phyloP scores from a whole-genome alignment of 2,113 vertebrate species.

The Oreocharis arfaki region DNA sequence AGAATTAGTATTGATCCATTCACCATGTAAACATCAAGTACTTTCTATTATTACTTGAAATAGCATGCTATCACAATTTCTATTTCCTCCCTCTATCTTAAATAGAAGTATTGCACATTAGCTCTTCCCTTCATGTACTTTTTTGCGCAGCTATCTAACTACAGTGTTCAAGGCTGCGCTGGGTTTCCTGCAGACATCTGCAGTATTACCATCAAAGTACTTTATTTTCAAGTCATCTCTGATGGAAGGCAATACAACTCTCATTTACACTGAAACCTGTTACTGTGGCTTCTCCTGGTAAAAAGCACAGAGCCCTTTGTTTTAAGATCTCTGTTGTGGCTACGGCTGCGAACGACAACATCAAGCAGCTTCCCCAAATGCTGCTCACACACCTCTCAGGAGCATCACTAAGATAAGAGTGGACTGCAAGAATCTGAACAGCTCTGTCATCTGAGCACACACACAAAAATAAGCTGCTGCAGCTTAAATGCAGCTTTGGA shows the following conservation, averaged over 20 bases:
- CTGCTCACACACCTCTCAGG: neutral
- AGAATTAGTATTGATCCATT: slow-evolving; percentile 84
- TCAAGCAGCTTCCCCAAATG: slow-evolving; percentile 5
- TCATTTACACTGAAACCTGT: slow-evolving; percentile 72
- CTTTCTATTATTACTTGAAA: slow-evolving; percentile 85
- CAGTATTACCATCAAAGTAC: slow-evolving; percentile 76
- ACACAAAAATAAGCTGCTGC: neutral
- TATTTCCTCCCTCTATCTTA: slow-evolving; percentile 84
- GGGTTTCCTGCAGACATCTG: slow-evolving; percentile 79
- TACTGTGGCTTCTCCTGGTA: slow-evolving; percentile 54
- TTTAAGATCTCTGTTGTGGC: slow-evolving; percentile 28
- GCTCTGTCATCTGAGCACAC: neutral
- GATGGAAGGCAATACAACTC: slow-evolving; percentile 71
- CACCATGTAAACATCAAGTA: slow-evolving; percentile 83
- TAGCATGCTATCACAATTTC: slow-evolving; percentile 84
- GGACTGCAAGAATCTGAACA: slow-evolving; percentile 1
- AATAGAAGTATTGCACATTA: slow-evolving; percentile 82
- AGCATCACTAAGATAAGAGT: neutral
- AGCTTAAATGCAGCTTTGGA: neutral
- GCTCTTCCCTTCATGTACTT: slow-evolving; percentile 75
- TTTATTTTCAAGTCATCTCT: slow-evolving; percentile 78
- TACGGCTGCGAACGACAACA: neutral
- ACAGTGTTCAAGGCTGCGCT: slow-evolving; percentile 69
- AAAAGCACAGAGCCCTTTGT: slow-evolving; percentile 44
- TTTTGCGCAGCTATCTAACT: slow-evolving; percentile 78